Evolutionary conservation across 1,140 invertebrate species (phyloP), one percentile per base, ranked within the genome.

Genomic region (Drosophila neocordata): DNA sequence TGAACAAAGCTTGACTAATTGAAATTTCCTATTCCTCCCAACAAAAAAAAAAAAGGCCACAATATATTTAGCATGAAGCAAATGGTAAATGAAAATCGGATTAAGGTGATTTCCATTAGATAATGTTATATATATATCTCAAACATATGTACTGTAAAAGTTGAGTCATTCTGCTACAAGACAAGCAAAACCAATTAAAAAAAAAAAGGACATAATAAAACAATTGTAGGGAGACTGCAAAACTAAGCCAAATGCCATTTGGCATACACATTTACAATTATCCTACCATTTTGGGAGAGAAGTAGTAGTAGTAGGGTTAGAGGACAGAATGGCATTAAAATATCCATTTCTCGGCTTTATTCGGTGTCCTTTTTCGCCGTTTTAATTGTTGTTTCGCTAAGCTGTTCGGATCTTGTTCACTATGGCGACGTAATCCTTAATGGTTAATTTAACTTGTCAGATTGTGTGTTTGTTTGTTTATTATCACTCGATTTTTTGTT

Each of bases 221-320:
- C 35, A 38, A 38, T 41, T 59, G 35, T 20, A 38, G 31, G 22
- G 38, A 61, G 13, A 56, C 51, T 61, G 37, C 57, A 27, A 31
- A 48, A 51, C 37, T 48, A 48, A 48, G 41, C 18, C 18, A 20
- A 20, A 11, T 48, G 41, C 27, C 6, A 31, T 31, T 31, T 31
- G 27, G 27, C 27, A 31, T 31, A 18, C 8, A 48, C 15, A 41
- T 73, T 51, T 22, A 18, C 8, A 37, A 60, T 63, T 65, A 59
- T 64, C 73, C 70, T 84, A 84, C 80, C 79, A 61, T 79, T 76
- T 56, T 71, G 66, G 38, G 75, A 56, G 48, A 75, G 64, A 5
- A 75, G 68, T 24, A 83, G 64, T 24, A 83, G 64, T 27, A 56
- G 53, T 3, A 56, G 53, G 7, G 53, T 34, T 3, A 56, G 59